Percentiles rank a stretch among this genome's conserved stretches.
These are phyloP conservation scores for Mesochorus sp. DNA, from an alignment of 2,888 invertebrate species.

Conservation along the genomic window DNA sequence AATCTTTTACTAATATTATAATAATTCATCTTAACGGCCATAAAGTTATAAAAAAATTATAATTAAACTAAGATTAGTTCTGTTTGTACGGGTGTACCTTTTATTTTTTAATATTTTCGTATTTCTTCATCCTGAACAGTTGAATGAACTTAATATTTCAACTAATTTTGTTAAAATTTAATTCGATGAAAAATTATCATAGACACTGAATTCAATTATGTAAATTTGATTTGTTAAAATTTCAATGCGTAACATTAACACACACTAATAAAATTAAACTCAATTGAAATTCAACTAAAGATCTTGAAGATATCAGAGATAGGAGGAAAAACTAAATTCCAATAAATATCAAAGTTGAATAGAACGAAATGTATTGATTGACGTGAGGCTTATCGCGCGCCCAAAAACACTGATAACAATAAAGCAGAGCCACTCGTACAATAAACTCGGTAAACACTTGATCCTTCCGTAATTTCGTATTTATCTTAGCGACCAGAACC, in stretches of 20 bases:
- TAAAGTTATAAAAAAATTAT: no score
- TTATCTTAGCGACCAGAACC: slow-evolving; percentile 36
- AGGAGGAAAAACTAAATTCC: background rate
- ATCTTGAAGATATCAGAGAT: background rate
- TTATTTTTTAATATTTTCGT: background rate
- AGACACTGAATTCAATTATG: no score
- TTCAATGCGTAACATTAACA: no score
- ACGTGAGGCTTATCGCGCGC: background rate
- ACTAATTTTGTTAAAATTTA: no score
- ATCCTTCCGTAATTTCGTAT: slow-evolving; percentile 33
- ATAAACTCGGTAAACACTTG: slow-evolving; percentile 35
- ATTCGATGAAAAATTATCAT: no score
- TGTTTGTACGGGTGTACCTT: background rate
- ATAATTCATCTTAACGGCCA: background rate
- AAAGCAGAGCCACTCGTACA: background rate
- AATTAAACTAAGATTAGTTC: slow-evolving; percentile 5
- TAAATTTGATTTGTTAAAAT: no score
- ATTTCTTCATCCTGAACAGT: no score
- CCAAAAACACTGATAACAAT: slow-evolving; percentile 15
- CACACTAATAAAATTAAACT: background rate
- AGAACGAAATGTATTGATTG: background rate
- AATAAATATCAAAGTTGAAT: background rate
- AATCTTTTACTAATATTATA: background rate
- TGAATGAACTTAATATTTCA: no score
- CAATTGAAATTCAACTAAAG: background rate